phyloP scores from a whole-genome alignment of 2,888 invertebrate genomes.

The Polia nebulosa region DNA sequence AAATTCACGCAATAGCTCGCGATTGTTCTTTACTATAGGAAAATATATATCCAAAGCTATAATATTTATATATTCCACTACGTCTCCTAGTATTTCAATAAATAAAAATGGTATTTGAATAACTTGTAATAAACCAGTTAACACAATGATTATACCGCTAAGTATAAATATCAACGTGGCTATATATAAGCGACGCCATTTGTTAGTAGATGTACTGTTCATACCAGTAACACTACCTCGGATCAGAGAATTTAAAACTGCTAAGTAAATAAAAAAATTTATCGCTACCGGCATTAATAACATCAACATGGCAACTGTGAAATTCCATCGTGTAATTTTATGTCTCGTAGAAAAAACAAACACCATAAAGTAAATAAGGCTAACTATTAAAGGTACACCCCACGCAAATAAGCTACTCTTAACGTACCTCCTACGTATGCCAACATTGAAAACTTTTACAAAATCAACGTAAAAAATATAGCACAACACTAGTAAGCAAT shows the following conservation, averaged over 20 bases:
- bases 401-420: conserved; percentile 4
- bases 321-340: no score
- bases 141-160: background rate
- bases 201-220: background rate
- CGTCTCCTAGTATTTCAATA: background rate
- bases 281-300: background rate
- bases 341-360: background rate
- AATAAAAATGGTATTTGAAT: background rate
- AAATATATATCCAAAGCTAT: conserved; percentile 3
- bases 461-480: conserved; percentile 17
- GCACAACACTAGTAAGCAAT: conserved; percentile 11
- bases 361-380: background rate
- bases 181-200: background rate
- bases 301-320: background rate
- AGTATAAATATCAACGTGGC: background rate
- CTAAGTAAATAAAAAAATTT: background rate
- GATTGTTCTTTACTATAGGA: conserved; percentile 7
- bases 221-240: background rate
- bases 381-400: background rate
- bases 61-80: background rate
- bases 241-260: background rate
- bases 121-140: background rate
- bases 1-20: conserved; percentile 4
- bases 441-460: conserved; percentile 4
- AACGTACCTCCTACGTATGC: conserved; percentile 1